A percentile compares a stretch with the other conserved stretches of the same genome.
phyloP scores from a whole-genome alignment of 2,797 vertebrate genomes.

The Ctenosaura bakeri region DNA sequence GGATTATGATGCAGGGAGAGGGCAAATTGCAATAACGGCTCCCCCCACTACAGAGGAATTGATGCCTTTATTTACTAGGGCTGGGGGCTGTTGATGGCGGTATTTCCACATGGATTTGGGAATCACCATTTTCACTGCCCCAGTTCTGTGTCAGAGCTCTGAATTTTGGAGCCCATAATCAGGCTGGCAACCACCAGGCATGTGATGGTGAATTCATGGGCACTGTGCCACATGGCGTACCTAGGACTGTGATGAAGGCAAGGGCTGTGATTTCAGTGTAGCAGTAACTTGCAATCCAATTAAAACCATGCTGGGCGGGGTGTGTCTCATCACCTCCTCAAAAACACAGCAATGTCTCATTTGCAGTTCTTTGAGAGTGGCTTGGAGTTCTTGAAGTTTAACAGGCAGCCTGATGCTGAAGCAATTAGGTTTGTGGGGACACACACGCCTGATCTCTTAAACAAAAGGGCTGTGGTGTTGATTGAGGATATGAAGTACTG shows the following conservation, averaged over 20 bases:
- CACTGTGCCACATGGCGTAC: background rate
- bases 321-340: too few relatives aligned
- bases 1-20: fast-evolving
- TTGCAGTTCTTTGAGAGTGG: background rate
- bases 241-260: background rate
- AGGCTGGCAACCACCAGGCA: background rate
- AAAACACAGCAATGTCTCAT: background rate
- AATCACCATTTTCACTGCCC: background rate
- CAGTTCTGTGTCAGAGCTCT: background rate
- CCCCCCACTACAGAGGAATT: too few relatives aligned
- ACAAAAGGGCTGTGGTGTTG: background rate
- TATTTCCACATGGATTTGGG: background rate
- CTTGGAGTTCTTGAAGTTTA: fast-evolving
- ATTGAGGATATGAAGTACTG: background rate
- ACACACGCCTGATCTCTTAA: background rate
- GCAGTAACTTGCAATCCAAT: background rate
- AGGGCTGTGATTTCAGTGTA: background rate
- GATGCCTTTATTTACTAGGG: background rate
- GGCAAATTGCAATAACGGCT: fast-evolving
- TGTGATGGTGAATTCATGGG: background rate
- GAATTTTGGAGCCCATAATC: background rate
- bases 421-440: background rate
- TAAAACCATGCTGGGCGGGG: background rate
- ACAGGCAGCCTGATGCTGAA: background rate
- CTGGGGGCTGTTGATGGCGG: background rate